Percentiles rank a stretch among this genome's conserved stretches.
Conservation (phyloP, 1,140 invertebrate species). For the Rhynchophorus ferrugineus region DNA sequence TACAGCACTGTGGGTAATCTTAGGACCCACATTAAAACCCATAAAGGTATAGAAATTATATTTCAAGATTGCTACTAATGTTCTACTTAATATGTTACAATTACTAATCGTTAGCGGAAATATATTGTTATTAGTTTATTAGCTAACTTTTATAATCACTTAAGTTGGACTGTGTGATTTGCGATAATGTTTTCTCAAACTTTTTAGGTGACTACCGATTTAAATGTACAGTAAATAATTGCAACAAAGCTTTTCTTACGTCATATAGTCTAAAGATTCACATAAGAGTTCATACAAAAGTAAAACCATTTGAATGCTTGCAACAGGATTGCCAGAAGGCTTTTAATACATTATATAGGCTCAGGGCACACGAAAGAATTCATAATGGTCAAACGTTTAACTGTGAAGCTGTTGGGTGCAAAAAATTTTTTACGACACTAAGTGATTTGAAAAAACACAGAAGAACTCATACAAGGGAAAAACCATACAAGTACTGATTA, state of each 20-base stretch:
- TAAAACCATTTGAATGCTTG: slow-evolving; percentile 80
- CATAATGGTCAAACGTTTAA: slow-evolving; percentile 95
- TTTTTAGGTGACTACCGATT: slow-evolving; percentile 87
- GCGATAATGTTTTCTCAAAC: background rate
- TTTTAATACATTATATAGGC: slow-evolving; percentile 89
- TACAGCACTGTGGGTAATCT: slow-evolving; percentile 93
- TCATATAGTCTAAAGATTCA: slow-evolving; percentile 94
- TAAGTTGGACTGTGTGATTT: no score
- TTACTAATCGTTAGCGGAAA: background rate
- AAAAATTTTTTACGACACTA: slow-evolving; percentile 88
- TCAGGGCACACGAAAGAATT: slow-evolving; percentile 84
- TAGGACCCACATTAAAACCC: slow-evolving; percentile 91
- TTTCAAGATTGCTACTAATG: background rate
- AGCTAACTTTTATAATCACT: no score
- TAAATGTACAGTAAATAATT: slow-evolving; percentile 78
- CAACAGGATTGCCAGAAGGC: slow-evolving; percentile 79
- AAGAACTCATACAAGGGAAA: slow-evolving; percentile 85
- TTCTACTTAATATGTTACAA: background rate
- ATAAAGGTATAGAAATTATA: slow-evolving; percentile 66
- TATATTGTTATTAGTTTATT: background rate
- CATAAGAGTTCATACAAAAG: slow-evolving; percentile 88
- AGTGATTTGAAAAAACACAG: slow-evolving; percentile 91
- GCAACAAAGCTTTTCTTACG: slow-evolving; percentile 89
- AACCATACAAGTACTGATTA: slow-evolving; percentile 75
- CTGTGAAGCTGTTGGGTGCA: slow-evolving; percentile 74